These are phyloP conservation scores for Chouioia cunea DNA, from an alignment of 2,888 invertebrate genomes.

Conservation along the genomic window DNA sequence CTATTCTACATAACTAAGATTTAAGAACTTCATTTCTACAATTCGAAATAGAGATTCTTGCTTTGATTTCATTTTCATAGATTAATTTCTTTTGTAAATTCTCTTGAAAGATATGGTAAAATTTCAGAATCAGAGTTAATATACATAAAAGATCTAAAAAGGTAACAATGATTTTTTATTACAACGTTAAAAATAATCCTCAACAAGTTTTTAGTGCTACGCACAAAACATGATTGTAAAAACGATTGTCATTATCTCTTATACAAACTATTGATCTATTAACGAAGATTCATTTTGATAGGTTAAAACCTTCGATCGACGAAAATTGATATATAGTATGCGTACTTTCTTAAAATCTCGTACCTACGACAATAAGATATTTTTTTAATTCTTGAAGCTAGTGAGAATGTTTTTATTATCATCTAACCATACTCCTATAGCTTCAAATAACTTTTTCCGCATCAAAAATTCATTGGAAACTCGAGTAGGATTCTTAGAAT, in stretches of 20 bases:
- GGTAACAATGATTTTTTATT: conserved; percentile 34
- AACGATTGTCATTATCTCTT: conserved; percentile 40
- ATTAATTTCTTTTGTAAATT: conserved; percentile 12
- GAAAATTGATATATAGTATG: conserved; percentile 40
- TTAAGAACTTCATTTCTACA: conserved; percentile 5
- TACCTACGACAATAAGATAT: conserved; percentile 39
- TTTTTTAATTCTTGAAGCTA: conserved; percentile 41
- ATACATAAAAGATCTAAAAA: conserved; percentile 33
- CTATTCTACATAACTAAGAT: not conserved
- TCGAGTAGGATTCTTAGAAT: conserved; percentile 1
- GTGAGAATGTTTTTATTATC: conserved; percentile 13
- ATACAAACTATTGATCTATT: conserved; percentile 30
- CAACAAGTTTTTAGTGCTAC: conserved; percentile 45
- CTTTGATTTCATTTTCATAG: not conserved
- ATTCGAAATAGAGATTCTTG: conserved; percentile 20
- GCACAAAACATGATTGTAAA: conserved; percentile 44
- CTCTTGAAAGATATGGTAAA: conserved; percentile 18
- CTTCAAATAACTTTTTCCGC: not conserved
- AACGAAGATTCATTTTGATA: conserved; percentile 41
- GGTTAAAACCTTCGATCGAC: conserved; percentile 45
- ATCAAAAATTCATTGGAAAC: conserved; percentile 26
- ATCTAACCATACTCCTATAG: conserved; percentile 1
- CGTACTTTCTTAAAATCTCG: conserved; percentile 43
- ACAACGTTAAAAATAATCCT: conserved; percentile 33
- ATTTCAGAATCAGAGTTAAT: conserved; percentile 14